Evolutionary conservation across 2,113 vertebrate genomes (phyloP).

Genomic region (Lucifuga dentata): DNA sequence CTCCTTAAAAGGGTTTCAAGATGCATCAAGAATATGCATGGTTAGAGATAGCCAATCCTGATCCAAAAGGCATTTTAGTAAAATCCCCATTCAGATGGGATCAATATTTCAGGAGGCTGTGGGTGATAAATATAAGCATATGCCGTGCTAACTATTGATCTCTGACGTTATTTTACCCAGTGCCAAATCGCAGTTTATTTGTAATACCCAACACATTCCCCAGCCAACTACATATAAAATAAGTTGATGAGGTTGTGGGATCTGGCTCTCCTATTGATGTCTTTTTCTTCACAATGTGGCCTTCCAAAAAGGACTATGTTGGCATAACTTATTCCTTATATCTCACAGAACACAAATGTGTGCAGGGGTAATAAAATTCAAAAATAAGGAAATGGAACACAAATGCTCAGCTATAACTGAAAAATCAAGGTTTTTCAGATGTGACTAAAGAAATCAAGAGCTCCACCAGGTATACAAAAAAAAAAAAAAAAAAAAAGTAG

Average conservation of each 20-base stretch:
- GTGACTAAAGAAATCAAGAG: no score
- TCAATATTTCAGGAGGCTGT: slow-evolving; percentile 1
- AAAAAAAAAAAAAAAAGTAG: slow-evolving; percentile 3
- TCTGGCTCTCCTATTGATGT: neutral
- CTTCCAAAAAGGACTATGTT: slow-evolving; percentile 5
- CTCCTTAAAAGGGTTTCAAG: slow-evolving; percentile 42
- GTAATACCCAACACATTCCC: neutral
- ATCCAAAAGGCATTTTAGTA: slow-evolving; percentile 37
- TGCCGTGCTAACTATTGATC: slow-evolving; percentile 1
- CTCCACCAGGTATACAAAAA: slow-evolving; percentile 13
- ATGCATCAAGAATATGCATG: slow-evolving; percentile 46
- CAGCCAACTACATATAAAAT: neutral
- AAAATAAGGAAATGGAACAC: neutral
- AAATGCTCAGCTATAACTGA: neutral
- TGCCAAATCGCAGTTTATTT: no score
- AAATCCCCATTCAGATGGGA: slow-evolving; percentile 6
- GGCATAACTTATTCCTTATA: neutral
- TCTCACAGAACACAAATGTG: neutral
- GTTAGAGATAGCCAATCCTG: slow-evolving; percentile 63
- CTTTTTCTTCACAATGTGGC: neutral
- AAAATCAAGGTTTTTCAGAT: neutral
- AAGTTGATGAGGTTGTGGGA: neutral
- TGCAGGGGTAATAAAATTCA: neutral
- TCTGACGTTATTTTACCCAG: no score
- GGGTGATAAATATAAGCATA: slow-evolving; percentile 21